Evolutionary conservation across 2,888 invertebrate genomes (phyloP).

Genomic region (Phasia obesa): DNA sequence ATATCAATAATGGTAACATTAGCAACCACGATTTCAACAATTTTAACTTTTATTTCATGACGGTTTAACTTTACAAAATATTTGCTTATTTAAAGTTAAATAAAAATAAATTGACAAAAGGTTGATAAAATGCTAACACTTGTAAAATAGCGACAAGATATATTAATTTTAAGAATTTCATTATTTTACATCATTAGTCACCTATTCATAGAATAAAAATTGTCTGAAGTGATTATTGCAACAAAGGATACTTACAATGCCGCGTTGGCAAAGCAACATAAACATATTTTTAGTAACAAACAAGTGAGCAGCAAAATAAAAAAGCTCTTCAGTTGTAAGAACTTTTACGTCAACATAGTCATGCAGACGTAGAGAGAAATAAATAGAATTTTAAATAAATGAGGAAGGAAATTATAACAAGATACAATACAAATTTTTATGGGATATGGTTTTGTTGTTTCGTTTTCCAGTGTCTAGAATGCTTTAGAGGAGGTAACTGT

Average conservation of each 20-base stretch:
- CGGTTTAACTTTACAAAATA: too few relatives aligned
- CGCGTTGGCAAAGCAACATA: background rate
- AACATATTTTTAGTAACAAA: background rate
- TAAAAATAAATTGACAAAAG: constrained; percentile 3
- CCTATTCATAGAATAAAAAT: constrained; percentile 36
- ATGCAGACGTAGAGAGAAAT: background rate
- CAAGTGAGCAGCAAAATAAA: background rate
- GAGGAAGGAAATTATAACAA: too few relatives aligned
- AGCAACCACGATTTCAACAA: too few relatives aligned
- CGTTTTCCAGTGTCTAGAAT: too few relatives aligned
- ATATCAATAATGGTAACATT: too few relatives aligned
- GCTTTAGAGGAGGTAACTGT: too few relatives aligned
- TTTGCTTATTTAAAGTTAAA: constrained; percentile 4
- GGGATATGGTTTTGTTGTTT: too few relatives aligned
- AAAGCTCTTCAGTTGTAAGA: background rate
- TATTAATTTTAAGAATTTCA: background rate
- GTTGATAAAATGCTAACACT: background rate
- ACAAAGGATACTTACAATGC: background rate
- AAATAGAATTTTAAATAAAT: too few relatives aligned
- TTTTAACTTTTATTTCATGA: too few relatives aligned
- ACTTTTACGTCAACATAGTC: background rate
- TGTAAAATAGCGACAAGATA: background rate
- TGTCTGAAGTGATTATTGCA: background rate
- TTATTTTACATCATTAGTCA: constrained; percentile 57
- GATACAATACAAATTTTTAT: too few relatives aligned